Evolutionary conservation across 2,797 vertebrate species (phyloP), one percentile per base, ranked within the genome.

Genomic region (Delichon dasypus): DNA sequence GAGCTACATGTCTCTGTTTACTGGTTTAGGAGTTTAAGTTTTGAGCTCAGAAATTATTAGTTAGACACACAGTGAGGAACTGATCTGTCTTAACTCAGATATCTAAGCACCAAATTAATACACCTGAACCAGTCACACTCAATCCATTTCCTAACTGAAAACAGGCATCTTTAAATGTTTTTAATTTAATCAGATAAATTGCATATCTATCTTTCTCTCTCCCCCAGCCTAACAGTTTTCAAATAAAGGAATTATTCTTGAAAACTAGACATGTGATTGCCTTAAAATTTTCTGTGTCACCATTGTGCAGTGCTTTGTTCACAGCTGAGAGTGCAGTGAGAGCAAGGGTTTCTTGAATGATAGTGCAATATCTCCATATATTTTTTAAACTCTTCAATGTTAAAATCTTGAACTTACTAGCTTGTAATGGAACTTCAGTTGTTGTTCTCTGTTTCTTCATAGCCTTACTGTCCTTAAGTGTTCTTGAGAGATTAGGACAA

Each of bases 401-500:
- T 57, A 76, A 67, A 68, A 60, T 32, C 42, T 44, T 93, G 64
- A 90, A 85, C 44, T 94, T 79, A 51, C 51, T 62, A 29, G 22
- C 11, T 44, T 88, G 18, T 14, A 89, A 34, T 14, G n/a, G 48
- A 94, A 76, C 53, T 84, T 74, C 34, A 75, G 44, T 32, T 75
- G n/a, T 61, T 6, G 1, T 51, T 90, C 47, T 87, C 71, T 87
- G 51, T 61, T 82, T 88, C 68, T 90, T 91, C 85, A 45, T 9
- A 82, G 67, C 26, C 30, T 87, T 64, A n/a, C 38, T 68, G 70
- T 78, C 84, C 67, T 71, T 50, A 93, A 77, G 70, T 44, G 61
- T 80, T 89, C 88, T 88, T 88, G 57, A 71, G 82, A 85, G 86
- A 88, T 86, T 60, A 75, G 65, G 48, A 80, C 85, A 96, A 94